Evolutionary conservation across 2,113 vertebrate species (phyloP), one percentile per base, ranked within the genome.

Genomic region (Electrona antarctica): DNA sequence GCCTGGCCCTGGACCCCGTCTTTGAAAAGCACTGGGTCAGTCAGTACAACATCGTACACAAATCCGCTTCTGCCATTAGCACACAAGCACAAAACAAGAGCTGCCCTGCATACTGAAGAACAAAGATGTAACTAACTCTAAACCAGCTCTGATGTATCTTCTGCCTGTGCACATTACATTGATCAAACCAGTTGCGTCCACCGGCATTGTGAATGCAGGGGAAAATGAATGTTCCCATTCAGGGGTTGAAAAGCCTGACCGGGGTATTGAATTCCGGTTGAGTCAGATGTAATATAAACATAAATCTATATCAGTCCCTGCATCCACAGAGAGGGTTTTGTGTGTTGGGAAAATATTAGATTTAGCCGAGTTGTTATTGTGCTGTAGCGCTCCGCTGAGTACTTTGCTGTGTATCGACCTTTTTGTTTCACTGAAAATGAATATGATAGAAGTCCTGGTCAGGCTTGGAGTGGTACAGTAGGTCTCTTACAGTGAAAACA

Each of bases 351-450:
- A 68, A 69, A 71, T 75, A 84, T 74, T 68, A 72, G 64, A 77
- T 80, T 68, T 58, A 75, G 60, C 48, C 41, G 48, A 74, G 69
- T 49, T 82, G 72, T 67, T 77, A 46, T 77, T 79, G 56, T 63
- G 51, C 71, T 67, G 58, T 54, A 59, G 62, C 7, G 60, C 54
- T 76, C 69, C 61, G 64, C 65, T 77, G 76, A 78, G 73, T 81
- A 71, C 69, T 64, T 50, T 71, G 64, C 67, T 77, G 67, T 81
- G 62, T 82, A 88, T 87, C 47, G 73, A 84, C 72, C 47, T 66
- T 67, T 41, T 71, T 77, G 69, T 70, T 78, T 78, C n/a, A 63
- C 66, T 62, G 54, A 66, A 78, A 83, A 86, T 80, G 68, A 80
- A 77, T 85, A 78, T 59, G 76, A 75, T 61, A 78, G 58, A 73